A percentile compares a stretch with the other conserved stretches of the same genome.
phyloP scores from a whole-genome alignment of 2,797 vertebrate genomes.

The Toxotes lorentzi region DNA sequence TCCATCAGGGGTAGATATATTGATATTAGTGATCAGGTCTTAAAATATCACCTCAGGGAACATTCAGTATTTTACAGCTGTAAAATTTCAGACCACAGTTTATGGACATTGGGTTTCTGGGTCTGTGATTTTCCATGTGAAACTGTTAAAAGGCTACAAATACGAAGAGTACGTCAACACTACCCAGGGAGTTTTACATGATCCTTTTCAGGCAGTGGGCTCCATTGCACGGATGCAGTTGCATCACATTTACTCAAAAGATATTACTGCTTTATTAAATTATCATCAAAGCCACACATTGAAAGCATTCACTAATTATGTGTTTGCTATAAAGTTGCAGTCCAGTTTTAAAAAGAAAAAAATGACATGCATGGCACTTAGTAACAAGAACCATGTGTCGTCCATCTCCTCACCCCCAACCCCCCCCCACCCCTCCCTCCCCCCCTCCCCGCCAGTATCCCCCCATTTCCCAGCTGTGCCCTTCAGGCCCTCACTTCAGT shows the following conservation, averaged over 20 bases:
- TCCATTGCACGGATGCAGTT: conserved; percentile 20
- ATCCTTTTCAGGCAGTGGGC: conserved; percentile 22
- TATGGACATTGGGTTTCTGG: conserved; percentile 25
- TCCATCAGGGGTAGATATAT: neutral
- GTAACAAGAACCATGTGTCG: conserved; percentile 83
- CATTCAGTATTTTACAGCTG: conserved; percentile 16
- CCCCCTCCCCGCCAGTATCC: conserved; percentile 30
- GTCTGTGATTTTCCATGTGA: conserved; percentile 37
- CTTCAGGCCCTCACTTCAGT: conserved; percentile 79
- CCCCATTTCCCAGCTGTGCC: conserved; percentile 83
- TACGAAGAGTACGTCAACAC: conserved; percentile 9
- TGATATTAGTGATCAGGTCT: conserved; percentile 24
- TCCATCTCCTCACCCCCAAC: conserved; percentile 55
- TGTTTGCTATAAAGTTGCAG: conserved; percentile 12
- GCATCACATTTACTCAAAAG: conserved; percentile 32
- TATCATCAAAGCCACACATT: neutral
- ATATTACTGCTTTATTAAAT: neutral
- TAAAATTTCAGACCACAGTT: conserved; percentile 22
- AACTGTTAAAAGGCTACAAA: conserved; percentile 11
- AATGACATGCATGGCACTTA: conserved; percentile 56
- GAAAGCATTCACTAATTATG: neutral
- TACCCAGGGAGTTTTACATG: neutral
- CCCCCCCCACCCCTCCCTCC: conserved; percentile 34
- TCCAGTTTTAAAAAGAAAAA: conserved; percentile 46
- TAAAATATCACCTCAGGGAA: conserved; percentile 26